These are phyloP conservation scores for Pyrgus malvae DNA, from an alignment of 2,888 invertebrate genomes.

Conservation along the genomic window DNA sequence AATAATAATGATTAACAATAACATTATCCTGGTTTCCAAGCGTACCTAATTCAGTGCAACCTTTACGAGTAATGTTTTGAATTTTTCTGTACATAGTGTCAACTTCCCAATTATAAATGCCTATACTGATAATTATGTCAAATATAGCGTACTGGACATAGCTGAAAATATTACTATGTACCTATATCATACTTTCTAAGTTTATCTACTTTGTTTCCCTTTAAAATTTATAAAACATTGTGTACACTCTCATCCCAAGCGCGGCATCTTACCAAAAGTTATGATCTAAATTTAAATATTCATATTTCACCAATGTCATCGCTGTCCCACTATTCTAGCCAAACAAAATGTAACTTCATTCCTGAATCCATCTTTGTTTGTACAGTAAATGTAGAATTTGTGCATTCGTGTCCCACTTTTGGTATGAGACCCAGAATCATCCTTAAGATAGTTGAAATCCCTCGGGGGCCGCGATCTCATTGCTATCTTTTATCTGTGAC, in stretches of 20 bases:
- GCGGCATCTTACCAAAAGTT: not conserved
- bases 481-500: constrained; percentile 22
- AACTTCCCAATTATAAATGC: too few species aligned
- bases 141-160: too few species aligned
- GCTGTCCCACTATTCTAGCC: constrained; percentile 1
- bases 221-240: too few species aligned
- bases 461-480: constrained; percentile 21
- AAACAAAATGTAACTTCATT: constrained; percentile 20
- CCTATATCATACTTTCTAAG: too few species aligned
- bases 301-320: constrained; percentile 19
- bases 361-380: constrained; percentile 8
- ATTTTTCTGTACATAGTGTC: too few species aligned
- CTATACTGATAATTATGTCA: too few species aligned
- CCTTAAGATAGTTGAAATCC: constrained; percentile 19
- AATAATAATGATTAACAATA: too few species aligned
- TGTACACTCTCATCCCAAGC: not conserved
- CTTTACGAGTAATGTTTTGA: too few species aligned
- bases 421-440: constrained; percentile 20
- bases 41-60: too few species aligned
- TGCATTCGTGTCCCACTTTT: constrained; percentile 23
- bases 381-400: constrained; percentile 2
- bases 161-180: too few species aligned
- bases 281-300: constrained; percentile 7
- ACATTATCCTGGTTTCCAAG: too few species aligned
- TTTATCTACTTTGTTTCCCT: too few species aligned